Base-by-base conservation (phyloP, 2,888 invertebrate species). In the Gastracanthus pulcherrimus region DNA sequence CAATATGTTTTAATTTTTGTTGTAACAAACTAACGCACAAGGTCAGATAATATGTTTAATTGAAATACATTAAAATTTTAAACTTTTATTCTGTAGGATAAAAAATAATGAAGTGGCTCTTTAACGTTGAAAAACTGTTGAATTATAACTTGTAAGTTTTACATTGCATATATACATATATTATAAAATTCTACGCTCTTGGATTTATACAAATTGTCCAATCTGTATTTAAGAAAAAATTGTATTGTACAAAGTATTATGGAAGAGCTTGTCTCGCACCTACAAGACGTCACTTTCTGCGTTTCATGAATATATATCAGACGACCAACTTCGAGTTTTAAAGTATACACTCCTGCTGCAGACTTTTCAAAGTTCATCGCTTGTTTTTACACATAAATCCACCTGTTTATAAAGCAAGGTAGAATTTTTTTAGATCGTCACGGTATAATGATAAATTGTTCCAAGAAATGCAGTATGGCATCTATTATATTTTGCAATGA, bases 291-390 rank as follows among this genome's bases (percentile, higher is more conserved):
- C 38, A 71, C 77, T 62, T 71, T 71, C 55, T 55, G 29, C 41
- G 45, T 66, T 64, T 76, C 71, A 80, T 80, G 80, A 80, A 80
- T 80, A 80, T 80, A 80, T 80, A 80, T 51, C 38, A 55, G 69
- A 70, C 60, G 67, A 62, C 34, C 70, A 76, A 80, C 76, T 80
- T 76, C 11, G 0, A 71, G 76, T 70, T 76, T 76, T 45, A 76
- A 80, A 71, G 66, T 76, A 51, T 38, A 69, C 38, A 48, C 19
- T 36, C n/a, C n/a, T n/a, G 13, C n/a, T 48, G 34, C 19, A 48
- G 45, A 75, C 36, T 69, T 80, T 80, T 74, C 31, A 69, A 80
- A 80, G 67, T 80, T 75, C 67, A 74, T 74, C 41, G 55, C 55
- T 58, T 60, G 51, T 13, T 76, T 80, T 80, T 38, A 51, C 48